Evolutionary conservation across 2,888 invertebrate species (phyloP).

Genomic region (Oxycera nigricornis): DNA sequence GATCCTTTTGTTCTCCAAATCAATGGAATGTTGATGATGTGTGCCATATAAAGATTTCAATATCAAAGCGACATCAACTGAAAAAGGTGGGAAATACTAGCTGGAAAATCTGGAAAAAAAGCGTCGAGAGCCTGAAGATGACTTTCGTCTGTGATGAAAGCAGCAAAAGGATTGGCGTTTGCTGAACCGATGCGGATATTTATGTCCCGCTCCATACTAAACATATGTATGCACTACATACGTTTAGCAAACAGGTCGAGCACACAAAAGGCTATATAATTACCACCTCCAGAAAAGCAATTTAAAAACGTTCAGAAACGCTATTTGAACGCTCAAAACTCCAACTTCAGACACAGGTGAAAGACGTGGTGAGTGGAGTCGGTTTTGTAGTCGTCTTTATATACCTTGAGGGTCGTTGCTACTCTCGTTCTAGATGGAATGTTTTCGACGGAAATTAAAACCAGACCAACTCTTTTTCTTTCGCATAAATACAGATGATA

Average conservation of each 20-base stretch:
- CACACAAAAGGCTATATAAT: conserved; percentile 42
- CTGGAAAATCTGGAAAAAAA: conserved; percentile 6
- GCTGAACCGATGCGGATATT: neutral
- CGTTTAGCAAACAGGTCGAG: neutral
- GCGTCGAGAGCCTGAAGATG: conserved; percentile 13
- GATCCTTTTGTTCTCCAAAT: conserved; percentile 35
- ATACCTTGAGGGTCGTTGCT: conserved; percentile 37
- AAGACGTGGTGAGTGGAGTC: neutral
- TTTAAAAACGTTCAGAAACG: conserved; percentile 44
- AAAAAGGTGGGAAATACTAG: neutral
- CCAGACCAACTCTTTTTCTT: conserved; percentile 40
- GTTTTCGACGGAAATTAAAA: conserved; percentile 46
- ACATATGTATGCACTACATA: neutral
- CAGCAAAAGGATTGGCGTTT: conserved; percentile 4
- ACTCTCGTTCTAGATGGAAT: conserved; percentile 3
- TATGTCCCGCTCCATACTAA: neutral
- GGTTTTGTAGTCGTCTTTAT: neutral
- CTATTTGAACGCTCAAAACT: conserved; percentile 31
- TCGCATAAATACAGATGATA: conserved; percentile 43
- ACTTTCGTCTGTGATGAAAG: neutral
- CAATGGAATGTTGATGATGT: conserved; percentile 43
- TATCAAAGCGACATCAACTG: conserved; percentile 41
- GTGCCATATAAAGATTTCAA: conserved; percentile 44
- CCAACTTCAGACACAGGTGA: neutral
- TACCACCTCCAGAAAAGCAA: conserved; percentile 44